Evolutionary conservation across 2,113 vertebrate species (phyloP), one percentile per base, ranked within the genome.

Genomic region (Lycaon pictus): DNA sequence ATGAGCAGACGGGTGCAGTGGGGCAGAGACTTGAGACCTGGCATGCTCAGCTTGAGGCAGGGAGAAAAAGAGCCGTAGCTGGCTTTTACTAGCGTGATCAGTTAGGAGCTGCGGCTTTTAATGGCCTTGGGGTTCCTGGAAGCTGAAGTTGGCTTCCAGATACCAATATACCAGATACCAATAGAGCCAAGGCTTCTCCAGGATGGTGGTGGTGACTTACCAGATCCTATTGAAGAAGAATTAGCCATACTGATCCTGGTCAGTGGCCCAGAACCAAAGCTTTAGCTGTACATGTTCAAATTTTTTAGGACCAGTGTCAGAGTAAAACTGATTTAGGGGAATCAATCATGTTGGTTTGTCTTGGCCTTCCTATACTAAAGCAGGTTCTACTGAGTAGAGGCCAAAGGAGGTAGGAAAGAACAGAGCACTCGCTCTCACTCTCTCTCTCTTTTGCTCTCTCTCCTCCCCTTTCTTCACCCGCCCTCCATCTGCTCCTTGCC

Each of bases 281-380:
- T 92, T 94, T 83, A 71, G 63, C 37, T n/a, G 85, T 43, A 37
- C 17, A 19, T 82, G 69, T 69, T 94, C 72, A 92, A 43, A 83
- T 51, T 79, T 62, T 19, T n/a, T 74, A 85, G 48, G 82, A 58
- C 71, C 20, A 63, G 7, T 63, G 29, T 51, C 48, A 48, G 2
- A 79, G 55, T 29, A 65, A 92, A 94, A 91, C 20, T 95, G 37
- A 51, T 91, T 13, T 22, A 5, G 37, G 63, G 51, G 19, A 58
- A 88, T n/a, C 16, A n/a, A 0, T 72, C 51, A 11, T 65, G 23
- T 13, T 80, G 35, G n/a, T 43, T 20, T n/a, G 48, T 77, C 19
- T 88, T 90, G 13, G 55, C 20, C 53, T 62, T 92, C 51, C 29
- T 58, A 0, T 53, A 53, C 67, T 69, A 48, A 79, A 91, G 76